Evolutionary conservation across 2,888 invertebrate species (phyloP).

Genomic region (Sussaba pulchella): DNA sequence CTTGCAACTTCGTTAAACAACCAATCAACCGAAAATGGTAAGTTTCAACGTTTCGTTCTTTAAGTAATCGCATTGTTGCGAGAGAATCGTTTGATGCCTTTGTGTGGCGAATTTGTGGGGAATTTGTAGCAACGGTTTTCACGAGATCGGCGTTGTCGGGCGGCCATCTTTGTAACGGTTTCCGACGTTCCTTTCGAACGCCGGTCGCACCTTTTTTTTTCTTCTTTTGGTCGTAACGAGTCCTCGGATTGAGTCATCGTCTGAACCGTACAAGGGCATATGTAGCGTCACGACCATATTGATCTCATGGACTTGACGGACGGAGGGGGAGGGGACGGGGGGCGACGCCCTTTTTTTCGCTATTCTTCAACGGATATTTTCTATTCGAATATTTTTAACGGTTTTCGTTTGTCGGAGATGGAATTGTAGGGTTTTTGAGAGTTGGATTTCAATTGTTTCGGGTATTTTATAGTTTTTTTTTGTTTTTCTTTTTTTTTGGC

Average conservation of each 20-base stretch:
- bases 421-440: neutral
- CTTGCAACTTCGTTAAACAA: slow-evolving; percentile 35
- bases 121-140: slow-evolving; percentile 9
- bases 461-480: neutral
- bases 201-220: slow-evolving; percentile 65
- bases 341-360: slow-evolving; percentile 58
- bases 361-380: no score
- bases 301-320: slow-evolving; percentile 47
- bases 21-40: slow-evolving; percentile 58
- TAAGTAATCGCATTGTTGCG: neutral
- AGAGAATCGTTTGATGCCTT: no score
- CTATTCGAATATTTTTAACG: no score
- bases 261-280: slow-evolving; percentile 61
- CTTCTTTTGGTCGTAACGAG: slow-evolving; percentile 19
- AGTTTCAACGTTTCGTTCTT: slow-evolving; percentile 13
- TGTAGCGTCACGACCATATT: slow-evolving; percentile 38
- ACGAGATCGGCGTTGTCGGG: slow-evolving; percentile 25
- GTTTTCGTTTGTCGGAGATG: neutral
- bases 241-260: slow-evolving; percentile 60
- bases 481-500: no score
- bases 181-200: slow-evolving; percentile 51
- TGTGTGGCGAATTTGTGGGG: neutral
- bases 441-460: neutral
- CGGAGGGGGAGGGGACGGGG: no score
- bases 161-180: slow-evolving; percentile 65